Conservation (phyloP, 1,140 invertebrate species). For the Vanessa atalanta region DNA sequence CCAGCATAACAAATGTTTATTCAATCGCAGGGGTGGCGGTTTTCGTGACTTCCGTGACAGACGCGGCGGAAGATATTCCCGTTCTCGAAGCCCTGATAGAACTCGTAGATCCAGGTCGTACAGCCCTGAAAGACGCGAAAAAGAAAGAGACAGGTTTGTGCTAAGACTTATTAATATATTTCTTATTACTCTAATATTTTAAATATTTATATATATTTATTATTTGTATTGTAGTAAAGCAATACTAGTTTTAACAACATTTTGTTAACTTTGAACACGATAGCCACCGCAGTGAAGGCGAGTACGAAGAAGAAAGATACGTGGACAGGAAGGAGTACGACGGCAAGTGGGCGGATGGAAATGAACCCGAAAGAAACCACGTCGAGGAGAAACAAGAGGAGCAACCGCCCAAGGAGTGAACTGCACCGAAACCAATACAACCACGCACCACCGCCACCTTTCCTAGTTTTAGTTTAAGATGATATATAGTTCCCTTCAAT, state of each 20-base stretch:
- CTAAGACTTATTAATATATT: not conserved
- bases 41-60: slow-evolving; percentile 85
- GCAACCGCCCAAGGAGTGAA: slow-evolving; percentile 45
- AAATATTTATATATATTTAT: not conserved
- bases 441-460: not conserved
- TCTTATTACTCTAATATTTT: not conserved
- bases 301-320: slow-evolving; percentile 85
- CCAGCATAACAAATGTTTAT: not conserved
- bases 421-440: not conserved
- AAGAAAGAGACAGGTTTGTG: slow-evolving; percentile 75
- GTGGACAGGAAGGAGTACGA: slow-evolving; percentile 82
- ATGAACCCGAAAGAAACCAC: slow-evolving; percentile 65
- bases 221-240: not conserved
- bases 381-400: slow-evolving; percentile 66
- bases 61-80: slow-evolving; percentile 78
- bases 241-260: not conserved
- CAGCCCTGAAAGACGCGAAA: slow-evolving; percentile 79
- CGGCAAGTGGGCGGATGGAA: slow-evolving; percentile 83
- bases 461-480: not conserved
- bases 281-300: slow-evolving; percentile 86
- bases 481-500: not conserved
- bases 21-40: slow-evolving; percentile 76
- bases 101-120: slow-evolving; percentile 81
- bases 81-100: slow-evolving; percentile 75
- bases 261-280: slow-evolving; percentile 74